A percentile compares a stretch with the other conserved stretches of the same genome.
Evolutionary conservation across 23 tunicate genomes (phyloP).

Genomic region (Phallusia fumigata): DNA sequence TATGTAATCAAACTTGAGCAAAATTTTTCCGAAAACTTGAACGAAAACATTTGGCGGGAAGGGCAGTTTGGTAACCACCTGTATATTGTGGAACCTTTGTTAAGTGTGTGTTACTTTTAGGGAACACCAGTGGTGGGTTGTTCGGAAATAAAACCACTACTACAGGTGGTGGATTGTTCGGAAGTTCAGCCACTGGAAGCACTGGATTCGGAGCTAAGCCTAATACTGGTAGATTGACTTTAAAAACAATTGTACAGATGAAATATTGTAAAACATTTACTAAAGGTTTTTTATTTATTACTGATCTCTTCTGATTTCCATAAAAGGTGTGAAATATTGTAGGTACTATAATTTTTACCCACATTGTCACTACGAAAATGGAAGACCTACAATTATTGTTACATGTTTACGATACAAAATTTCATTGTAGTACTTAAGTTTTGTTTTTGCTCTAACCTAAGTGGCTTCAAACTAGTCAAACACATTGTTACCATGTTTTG

Average conservation of each 20-base stretch:
- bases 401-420: neutral
- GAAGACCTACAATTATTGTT: neutral
- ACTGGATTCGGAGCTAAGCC: slow-evolving; percentile 40
- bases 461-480: neutral
- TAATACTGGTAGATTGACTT: slow-evolving; percentile 42
- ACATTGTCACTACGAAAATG: no score
- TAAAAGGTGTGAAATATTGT: no score
- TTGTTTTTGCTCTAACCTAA: neutral
- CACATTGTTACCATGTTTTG: neutral
- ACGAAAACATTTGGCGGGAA: no score
- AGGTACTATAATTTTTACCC: no score
- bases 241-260: no score
- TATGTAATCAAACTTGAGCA: no score
- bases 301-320: no score
- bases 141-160: slow-evolving; percentile 73
- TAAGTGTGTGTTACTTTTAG: slow-evolving; percentile 38
- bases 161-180: slow-evolving; percentile 49
- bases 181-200: slow-evolving; percentile 23
- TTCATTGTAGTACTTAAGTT: neutral
- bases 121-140: slow-evolving; percentile 47
- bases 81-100: no score
- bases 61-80: no score
- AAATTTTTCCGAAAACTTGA: no score
- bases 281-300: no score
- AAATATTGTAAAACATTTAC: no score